A percentile compares a stretch with the other conserved stretches of the same genome.
These are phyloP conservation scores for Larimichthys polyactis DNA, from an alignment of 2,113 vertebrate species.

Conservation along the genomic window DNA sequence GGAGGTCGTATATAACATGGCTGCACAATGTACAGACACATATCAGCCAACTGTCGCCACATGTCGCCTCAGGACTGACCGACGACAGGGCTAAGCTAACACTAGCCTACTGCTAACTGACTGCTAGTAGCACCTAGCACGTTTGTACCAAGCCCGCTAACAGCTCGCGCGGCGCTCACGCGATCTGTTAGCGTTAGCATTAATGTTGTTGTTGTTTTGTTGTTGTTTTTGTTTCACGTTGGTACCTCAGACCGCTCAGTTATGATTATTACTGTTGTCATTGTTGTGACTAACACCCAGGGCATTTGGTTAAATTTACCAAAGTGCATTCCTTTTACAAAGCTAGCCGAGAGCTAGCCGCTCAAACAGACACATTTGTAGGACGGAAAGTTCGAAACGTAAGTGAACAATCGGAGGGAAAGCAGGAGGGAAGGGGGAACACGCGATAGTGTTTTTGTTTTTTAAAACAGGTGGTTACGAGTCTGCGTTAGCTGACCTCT, in stretches of 20 bases:
- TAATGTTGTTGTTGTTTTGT: conserved; percentile 10
- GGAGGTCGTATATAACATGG: conserved; percentile 58
- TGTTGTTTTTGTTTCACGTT: conserved; percentile 63
- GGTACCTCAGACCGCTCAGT: conserved; percentile 85
- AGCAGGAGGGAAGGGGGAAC: background rate
- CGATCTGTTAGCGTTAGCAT: conserved; percentile 52
- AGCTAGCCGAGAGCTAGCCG: conserved; percentile 63
- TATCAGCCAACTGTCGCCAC: conserved; percentile 70
- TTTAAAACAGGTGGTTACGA: background rate
- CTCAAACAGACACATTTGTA: conserved; percentile 41
- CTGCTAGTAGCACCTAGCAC: conserved; percentile 73
- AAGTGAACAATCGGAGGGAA: background rate
- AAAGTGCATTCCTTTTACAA: conserved; percentile 98
- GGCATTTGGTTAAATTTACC: conserved; percentile 97
- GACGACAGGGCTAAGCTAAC: conserved; percentile 75
- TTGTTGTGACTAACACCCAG: conserved; percentile 84
- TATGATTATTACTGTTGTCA: conserved; percentile 66
- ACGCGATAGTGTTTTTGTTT: conserved; percentile 1
- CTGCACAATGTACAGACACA: conserved; percentile 79
- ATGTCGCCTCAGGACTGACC: conserved; percentile 40
- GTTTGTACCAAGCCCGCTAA: conserved; percentile 37
- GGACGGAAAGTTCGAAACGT: background rate
- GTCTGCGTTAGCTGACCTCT: conserved; percentile 48
- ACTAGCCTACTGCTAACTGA: conserved; percentile 80
- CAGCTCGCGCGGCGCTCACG: background rate